Base-by-base conservation (phyloP, 2,113 vertebrate species). In the Danionella cerebrum region DNA sequence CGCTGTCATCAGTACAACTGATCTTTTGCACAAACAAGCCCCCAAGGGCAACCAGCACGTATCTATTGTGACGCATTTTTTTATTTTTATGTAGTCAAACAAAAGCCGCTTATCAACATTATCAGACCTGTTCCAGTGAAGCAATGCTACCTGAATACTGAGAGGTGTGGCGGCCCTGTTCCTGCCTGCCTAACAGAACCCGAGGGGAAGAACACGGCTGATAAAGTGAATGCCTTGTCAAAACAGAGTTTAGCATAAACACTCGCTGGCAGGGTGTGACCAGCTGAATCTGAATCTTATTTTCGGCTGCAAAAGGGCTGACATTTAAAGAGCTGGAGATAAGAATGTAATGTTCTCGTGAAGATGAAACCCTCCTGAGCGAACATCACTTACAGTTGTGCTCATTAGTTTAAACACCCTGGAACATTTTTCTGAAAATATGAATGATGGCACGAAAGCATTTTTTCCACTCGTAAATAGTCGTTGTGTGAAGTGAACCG, bases 91-190 rank as follows among this genome's bases (percentile, higher is more conserved):
- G 29, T 33, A 42, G 14, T 22, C 25, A 33, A 6, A 11, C 18
- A 52, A 52, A 29, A 31, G 18, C 35, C 13, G 12, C 11, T 6
- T 18, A n/a, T 27, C 21, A 41, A 48, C 4, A 2, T 59, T 50
- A 58, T 60, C 67, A 63, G 42, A 33, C 44, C 1, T n/a, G 5
- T 44, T 6, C 42, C 8, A 62, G 25, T 16, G 2, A 3, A 47
- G 24, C 38, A 4, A 16, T 22, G 29, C 12, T 48, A 48, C 12
- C 13, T 63, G 29, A 64, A 50, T 33, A 48, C 58, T 6, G 19
- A 18, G 8, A 19, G 60, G 60, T 64, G 60, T 64, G 60, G 4
- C 13, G 11, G 16, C 39, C 39, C 58, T 60, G 58, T 60, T 25
- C 2, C 5, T 60, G 39, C 58, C 21, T 44, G 39, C 10, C 11